Base-by-base conservation (phyloP, 2,797 vertebrate species). In the Gymnothorax reevesii region DNA sequence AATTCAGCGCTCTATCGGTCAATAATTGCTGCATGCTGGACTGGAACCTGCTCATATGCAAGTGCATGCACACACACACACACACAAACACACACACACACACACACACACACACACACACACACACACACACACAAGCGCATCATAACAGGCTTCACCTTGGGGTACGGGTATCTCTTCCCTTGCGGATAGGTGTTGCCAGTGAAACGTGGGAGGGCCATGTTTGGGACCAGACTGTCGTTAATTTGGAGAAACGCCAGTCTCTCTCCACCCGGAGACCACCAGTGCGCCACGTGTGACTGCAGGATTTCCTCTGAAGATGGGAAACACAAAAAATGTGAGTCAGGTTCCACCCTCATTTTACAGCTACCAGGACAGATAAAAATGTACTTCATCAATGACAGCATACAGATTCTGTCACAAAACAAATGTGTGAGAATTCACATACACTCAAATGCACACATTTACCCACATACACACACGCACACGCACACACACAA, bases 221-320 rank as follows among this genome's bases (percentile, higher is more conserved):
- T 97, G 91, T 95, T 99, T 2, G 98, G 98, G 15, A 99, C 98
- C 93, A 97, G 91, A 0, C 96, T 97, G 92, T 99, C 97, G 89
- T 99, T 99, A 64, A 99, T 96, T 89, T 97, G 97, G 91, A 99
- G 95, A 92, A 99, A 99, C 0, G 98, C 98, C 94, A 99, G 88
- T 59, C 97, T 95, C 91, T 99, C 98, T 89, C 98, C 98, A 0
- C 99, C 98, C 55, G 98, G 98, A 85, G 98, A 99, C 98, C 98
- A 99, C 98, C 98, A 99, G 94, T 99, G 98, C 3, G 98, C 96
- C 88, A 98, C 89, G 0, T 99, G 98, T 88, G 95, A 97, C 89
- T 96, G 96, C 83, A 99, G 97, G 85, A 99, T 93, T 89, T 99
- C 98, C 96, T 99, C 98, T 99, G 96, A 92, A 96, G n/a, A 84